Evolutionary conservation across 2,113 vertebrate genomes (phyloP).

Genomic region (Axis porcinus): DNA sequence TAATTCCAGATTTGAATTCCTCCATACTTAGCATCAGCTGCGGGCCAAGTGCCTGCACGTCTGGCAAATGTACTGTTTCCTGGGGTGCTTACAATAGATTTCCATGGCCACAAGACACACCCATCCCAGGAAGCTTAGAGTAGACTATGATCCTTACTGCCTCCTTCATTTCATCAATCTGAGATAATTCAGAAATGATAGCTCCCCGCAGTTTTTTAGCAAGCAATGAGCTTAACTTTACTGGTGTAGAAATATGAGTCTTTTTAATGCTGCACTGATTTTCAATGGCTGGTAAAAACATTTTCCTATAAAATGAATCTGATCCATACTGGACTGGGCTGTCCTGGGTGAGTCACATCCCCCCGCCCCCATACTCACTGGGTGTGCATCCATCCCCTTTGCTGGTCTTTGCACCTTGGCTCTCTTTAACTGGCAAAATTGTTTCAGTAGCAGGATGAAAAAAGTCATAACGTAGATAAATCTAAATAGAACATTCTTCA

Average conservation of each 20-base stretch:
- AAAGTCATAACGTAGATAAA: not conserved
- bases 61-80: not conserved
- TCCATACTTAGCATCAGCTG: not conserved
- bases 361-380: not conserved
- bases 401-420: not conserved
- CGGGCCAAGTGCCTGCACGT: not conserved
- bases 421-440: not conserved
- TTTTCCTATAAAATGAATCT: not conserved
- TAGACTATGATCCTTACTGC: not conserved
- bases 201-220: not conserved
- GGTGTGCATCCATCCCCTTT: not conserved
- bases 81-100: not conserved
- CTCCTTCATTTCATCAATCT: not conserved
- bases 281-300: not conserved
- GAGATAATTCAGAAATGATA: not conserved
- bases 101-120: not conserved
- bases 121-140: not conserved
- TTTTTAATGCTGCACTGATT: not conserved
- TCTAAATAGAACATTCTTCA: not conserved
- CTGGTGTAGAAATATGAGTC: not conserved
- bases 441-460: not conserved
- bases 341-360: not conserved
- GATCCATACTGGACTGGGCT: not conserved
- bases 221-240: not conserved
- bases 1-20: not conserved